Percentiles rank a stretch among this genome's conserved stretches.
Conservation (phyloP, 2,888 invertebrate species). For the Dasysyrphus albostriatus region DNA sequence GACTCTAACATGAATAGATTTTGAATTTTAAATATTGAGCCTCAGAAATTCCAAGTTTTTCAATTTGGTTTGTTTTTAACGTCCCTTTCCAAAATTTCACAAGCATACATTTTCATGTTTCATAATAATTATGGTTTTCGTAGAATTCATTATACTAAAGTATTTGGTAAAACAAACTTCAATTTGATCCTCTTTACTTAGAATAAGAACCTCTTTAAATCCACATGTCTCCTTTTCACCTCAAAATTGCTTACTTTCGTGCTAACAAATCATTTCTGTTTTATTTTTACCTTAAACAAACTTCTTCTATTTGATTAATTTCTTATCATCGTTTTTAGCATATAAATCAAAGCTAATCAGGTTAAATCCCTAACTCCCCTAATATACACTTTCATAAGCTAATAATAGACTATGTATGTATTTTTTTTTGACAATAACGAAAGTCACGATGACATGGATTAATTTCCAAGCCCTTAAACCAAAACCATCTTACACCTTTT, state of each 20-base stretch:
- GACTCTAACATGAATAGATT: no score
- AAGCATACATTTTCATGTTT: no score
- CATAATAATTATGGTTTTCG: no score
- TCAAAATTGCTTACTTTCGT: not conserved
- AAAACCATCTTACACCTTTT: not conserved
- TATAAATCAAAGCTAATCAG: constrained; percentile 26
- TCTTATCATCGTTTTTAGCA: not conserved
- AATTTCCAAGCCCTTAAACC: constrained; percentile 11
- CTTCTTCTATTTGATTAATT: constrained; percentile 1
- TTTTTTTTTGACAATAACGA: not conserved
- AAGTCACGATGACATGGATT: constrained; percentile 27
- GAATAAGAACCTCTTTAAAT: not conserved
- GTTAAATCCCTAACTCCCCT: not conserved
- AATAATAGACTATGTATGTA: no score
- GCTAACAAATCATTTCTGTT: not conserved
- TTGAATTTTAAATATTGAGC: no score
- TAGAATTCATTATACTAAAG: no score
- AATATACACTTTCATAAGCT: no score
- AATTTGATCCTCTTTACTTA: no score
- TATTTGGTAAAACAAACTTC: no score
- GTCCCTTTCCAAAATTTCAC: no score
- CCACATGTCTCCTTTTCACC: not conserved
- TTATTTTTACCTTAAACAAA: not conserved
- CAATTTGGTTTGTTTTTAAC: no score
- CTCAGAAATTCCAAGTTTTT: no score